Evolutionary conservation across 2,797 vertebrate species (phyloP), one percentile per base, ranked within the genome.

Genomic region (Triplophysa yarkandensis): DNA sequence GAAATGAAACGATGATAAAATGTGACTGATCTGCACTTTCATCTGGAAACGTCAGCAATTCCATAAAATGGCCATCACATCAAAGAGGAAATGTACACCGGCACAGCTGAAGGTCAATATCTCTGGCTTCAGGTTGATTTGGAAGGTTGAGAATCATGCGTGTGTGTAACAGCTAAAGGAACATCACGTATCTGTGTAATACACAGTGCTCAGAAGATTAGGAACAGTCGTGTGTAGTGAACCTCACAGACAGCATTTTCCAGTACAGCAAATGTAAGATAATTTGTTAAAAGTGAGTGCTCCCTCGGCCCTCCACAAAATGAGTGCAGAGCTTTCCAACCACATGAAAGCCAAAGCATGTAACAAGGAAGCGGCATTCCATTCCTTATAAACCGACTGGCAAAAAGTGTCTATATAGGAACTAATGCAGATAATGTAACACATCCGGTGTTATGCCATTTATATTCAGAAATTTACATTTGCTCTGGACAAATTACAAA

Each of bases 261-360:
- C 39, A 28, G 52, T 48, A 48, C 17, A 60, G 54, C 43, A 64
- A 34, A 70, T 19, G 25, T 39, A 77, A 71, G 14, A 70, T 43
- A 69, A 68, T 62, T 52, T 52, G 65, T 62, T 30, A 48, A 52
- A 54, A 61, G 54, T 50, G 21, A 75, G 55, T 11, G 64, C 63
- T 66, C 23, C 70, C 34, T 64, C 50, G 58, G 43, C 46, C 16
- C 41, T 60, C 30, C 8, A 36, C 13, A 71, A 50, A 48, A 27
- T 10, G 46, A 21, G 27, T 43, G 50, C 39, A 54, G 36, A 36
- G 23, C 48, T 46, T 58, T 19, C 30, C 46, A 66, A 36, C 27
- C 28, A 44, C 43, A 68, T 46, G 60, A 75, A 75, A 67, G 72
- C 54, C 28, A 43, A 74, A 73, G 36, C 61, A 55, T 43, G 25